Base-by-base conservation (phyloP, 2,797 vertebrate species). In the Tokudaia muenninki region DNA sequence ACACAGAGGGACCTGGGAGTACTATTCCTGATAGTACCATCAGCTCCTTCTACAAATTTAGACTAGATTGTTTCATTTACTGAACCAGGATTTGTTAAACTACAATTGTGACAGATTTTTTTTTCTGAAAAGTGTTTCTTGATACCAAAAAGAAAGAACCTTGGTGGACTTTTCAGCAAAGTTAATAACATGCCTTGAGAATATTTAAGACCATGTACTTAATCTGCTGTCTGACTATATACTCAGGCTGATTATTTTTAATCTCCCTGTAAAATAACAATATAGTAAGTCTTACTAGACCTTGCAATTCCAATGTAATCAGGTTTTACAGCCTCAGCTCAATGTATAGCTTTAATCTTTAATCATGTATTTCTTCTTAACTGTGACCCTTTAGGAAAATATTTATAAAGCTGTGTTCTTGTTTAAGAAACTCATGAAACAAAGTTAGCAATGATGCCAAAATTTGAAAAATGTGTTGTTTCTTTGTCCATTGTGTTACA, bases 1-100 rank as follows among this genome's bases (percentile, higher is more conserved):
- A 2, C 26, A 21, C 52, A 59, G 37, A 22, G 10, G 0, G 16
- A 29, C 13, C 13, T 67, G 5, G 17, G 13, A 81, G 0, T 12
- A 12, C 17, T 34, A 26, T 77, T 84, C 70, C 57, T 4, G 34
- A 12, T 34, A 61, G n/a, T 19, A 9, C 34, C 91, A 55, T n/a
- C 37, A 77, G 13, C 17, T 70, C 79, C 72, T 82, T 87, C 37
- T 81, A 74, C 19, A 94, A 47, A 79, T 37, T 0, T 22, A 11
- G 19, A n/a, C 67, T 87, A 47, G 37, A 34, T 88, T 86, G 3
- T 57, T 93, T 89, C 10, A 31, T n/a, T 57, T 31, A 79, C 9
- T 94, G 75, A 77, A 55, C n/a, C 47, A 92, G 3, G 2, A 4
- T 13, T 90, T 55, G 16, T 19, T 74, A 92, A 90, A 59, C 47